These are phyloP conservation scores for Peromyscus nudipes DNA, from an alignment of 2,797 vertebrate species.

Conservation along the genomic window DNA sequence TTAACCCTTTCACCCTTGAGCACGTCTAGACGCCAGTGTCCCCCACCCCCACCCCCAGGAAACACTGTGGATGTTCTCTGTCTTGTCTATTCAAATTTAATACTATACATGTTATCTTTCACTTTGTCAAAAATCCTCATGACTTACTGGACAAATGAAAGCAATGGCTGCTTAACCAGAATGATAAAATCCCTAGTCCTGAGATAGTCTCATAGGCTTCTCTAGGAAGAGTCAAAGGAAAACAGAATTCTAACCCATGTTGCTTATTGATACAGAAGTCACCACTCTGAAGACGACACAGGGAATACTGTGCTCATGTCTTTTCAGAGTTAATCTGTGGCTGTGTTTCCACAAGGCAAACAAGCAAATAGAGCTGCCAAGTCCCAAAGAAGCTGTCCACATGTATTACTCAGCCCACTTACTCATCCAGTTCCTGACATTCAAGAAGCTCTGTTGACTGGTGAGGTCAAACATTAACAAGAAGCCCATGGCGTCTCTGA, in stretches of 20 bases:
- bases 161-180: background rate
- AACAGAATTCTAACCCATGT: background rate
- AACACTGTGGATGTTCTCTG: background rate
- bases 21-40: background rate
- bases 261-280: background rate
- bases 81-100: background rate
- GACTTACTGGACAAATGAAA: background rate
- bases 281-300: background rate
- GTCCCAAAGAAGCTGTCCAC: background rate
- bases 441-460: slow-evolving; percentile 98
- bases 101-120: background rate
- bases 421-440: slow-evolving; percentile 99
- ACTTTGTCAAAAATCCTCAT: slow-evolving; percentile 6
- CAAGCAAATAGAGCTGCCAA: background rate
- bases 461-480: slow-evolving; percentile 98
- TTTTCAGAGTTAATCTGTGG: background rate
- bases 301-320: background rate
- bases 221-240: slow-evolving; percentile 2
- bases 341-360: background rate
- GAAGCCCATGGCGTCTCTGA: slow-evolving; percentile 98
- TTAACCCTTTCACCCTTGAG: background rate
- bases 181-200: background rate
- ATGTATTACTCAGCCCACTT: slow-evolving; percentile 82
- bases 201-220: background rate
- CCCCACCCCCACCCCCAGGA: background rate